Conservation (phyloP, 2,113 vertebrate species). For the Tachysurus fulvidraco region DNA sequence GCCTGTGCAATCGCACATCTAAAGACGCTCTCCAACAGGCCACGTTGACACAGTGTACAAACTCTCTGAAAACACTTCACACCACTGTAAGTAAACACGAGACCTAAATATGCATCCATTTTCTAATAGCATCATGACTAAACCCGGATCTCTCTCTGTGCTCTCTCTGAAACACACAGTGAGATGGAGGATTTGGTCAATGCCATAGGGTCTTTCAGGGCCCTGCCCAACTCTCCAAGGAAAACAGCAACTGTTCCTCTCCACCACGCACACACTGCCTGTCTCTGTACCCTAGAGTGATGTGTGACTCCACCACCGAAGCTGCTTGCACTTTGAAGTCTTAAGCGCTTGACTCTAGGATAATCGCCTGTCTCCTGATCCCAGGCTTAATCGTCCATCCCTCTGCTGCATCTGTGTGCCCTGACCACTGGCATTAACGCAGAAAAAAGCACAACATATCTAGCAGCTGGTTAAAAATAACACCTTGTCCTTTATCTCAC, state of each 20-base stretch:
- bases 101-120: not conserved
- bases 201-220: constrained; percentile 10
- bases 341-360: constrained; percentile 72
- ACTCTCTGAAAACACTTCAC: constrained; percentile 6
- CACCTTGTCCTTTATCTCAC: constrained; percentile 45
- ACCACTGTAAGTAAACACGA: not conserved
- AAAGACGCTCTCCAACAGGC: constrained; percentile 15
- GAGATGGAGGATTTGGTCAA: constrained; percentile 30
- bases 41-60: constrained; percentile 26
- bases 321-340: constrained; percentile 73
- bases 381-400: constrained; percentile 65
- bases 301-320: constrained; percentile 39
- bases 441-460: constrained; percentile 27
- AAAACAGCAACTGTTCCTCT: constrained; percentile 51
- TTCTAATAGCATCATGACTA: not conserved
- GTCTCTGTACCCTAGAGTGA: constrained; percentile 28
- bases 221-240: not conserved
- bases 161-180: not conserved
- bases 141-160: not conserved
- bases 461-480: constrained; percentile 51
- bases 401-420: constrained; percentile 51
- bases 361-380: constrained; percentile 74
- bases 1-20: constrained; percentile 30
- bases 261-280: constrained; percentile 5
- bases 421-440: constrained; percentile 46